phyloP scores from a whole-genome alignment of 2,888 invertebrate species.

The Mythimna impura region DNA sequence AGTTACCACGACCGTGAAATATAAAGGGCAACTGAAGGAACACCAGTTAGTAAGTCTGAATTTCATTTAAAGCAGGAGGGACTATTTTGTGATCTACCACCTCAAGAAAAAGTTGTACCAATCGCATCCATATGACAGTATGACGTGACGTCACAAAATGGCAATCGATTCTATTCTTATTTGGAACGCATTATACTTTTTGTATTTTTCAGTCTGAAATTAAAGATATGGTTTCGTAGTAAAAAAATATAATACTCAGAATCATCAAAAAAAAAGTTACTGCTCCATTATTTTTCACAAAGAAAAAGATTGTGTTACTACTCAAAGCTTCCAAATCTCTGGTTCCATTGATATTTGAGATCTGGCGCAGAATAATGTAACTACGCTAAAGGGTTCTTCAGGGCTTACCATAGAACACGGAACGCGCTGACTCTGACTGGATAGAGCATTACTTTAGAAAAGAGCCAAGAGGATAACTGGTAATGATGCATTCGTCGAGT shows the following conservation, averaged over 20 bases:
- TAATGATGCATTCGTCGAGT: too few species aligned
- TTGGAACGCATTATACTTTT: too few species aligned
- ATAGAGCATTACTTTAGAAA: background rate
- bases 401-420: constrained; percentile 10
- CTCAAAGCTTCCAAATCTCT: constrained; percentile 54
- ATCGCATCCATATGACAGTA: too few species aligned
- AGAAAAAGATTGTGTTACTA: constrained; percentile 58
- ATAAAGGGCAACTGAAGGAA: too few species aligned
- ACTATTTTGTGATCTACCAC: too few species aligned
- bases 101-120: too few species aligned
- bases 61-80: too few species aligned
- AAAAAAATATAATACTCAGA: background rate
- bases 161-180: too few species aligned
- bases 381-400: constrained; percentile 43
- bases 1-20: too few species aligned
- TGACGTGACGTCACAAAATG: too few species aligned
- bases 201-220: background rate
- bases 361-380: constrained; percentile 56
- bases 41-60: too few species aligned
- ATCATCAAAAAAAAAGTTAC: constrained; percentile 21
- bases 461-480: too few species aligned
- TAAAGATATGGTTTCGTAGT: background rate
- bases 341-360: constrained; percentile 59
- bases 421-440: background rate
- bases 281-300: constrained; percentile 54